Evolutionary conservation across 2,888 invertebrate species (phyloP).

Genomic region (Drosophila yooni): DNA sequence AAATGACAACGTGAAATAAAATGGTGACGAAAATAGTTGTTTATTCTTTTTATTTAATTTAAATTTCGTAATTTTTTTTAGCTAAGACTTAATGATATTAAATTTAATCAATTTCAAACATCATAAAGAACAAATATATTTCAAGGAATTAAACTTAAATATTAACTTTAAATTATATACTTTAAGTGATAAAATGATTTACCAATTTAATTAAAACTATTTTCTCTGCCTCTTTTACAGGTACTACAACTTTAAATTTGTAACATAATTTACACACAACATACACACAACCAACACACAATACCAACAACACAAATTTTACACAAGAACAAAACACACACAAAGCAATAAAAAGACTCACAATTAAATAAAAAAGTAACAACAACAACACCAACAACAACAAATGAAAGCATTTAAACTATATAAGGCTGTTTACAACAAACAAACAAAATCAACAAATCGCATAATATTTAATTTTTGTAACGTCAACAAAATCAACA

Average conservation of each 20-base stretch:
- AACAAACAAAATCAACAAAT: constrained; percentile 10
- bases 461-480: constrained; percentile 9
- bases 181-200: background rate
- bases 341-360: constrained; percentile 71
- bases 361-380: constrained; percentile 37
- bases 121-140: background rate
- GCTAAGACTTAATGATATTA: background rate
- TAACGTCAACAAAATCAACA: constrained; percentile 19
- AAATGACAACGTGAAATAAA: background rate
- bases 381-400: constrained; percentile 27
- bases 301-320: constrained; percentile 6
- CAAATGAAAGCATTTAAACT: constrained; percentile 56
- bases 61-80: background rate
- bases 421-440: constrained; percentile 48
- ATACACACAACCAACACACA: constrained; percentile 14
- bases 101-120: background rate
- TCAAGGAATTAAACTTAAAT: background rate
- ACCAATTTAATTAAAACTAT: constrained; percentile 14
- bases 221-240: constrained; percentile 45
- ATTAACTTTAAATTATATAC: background rate
- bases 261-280: constrained; percentile 27
- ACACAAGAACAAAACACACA: constrained; percentile 12
- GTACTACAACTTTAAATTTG: constrained; percentile 66
- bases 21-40: background rate
- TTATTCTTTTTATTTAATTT: background rate